Base-by-base conservation (phyloP, 2,113 vertebrate species). In the Carassius carassius region DNA sequence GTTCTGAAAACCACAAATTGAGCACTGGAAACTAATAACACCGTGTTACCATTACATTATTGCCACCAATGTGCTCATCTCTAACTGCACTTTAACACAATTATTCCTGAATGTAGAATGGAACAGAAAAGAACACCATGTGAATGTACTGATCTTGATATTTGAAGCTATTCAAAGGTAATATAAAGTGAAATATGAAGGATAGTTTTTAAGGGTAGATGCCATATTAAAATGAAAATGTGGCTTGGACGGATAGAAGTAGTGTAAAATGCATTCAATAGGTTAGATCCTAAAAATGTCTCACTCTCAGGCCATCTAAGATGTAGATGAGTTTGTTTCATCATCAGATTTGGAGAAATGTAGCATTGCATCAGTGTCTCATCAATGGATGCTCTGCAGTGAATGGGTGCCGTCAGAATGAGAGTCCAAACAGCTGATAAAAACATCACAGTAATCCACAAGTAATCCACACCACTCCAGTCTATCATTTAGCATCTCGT, bases 81-180 rank as follows among this genome's bases (percentile, higher is more conserved):
- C 51, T 90, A 92, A 93, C 92, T 91, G 90, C 60, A 73, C 82
- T 87, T 85, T 83, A 92, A 91, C 86, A 92, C 89, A 88, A 91
- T 90, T 84, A 87, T 82, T 73, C 67, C 60, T 49, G 19, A 54
- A 77, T 29, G 78, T 65, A 72, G 67, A 60, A 62, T 72, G 51
- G 69, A 82, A 81, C 72, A 81, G 84, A 83, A 79, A 65, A 86
- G 81, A 75, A 85, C 75, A 87, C 81, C 67, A 77, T 74, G 75
- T 81, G 74, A 67, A 70, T 73, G 35, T 51, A 82, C 44, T 56
- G 32, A 54, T 74, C 29, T 78, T 56, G 70, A 32, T 84, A 83
- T 85, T 86, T 74, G 47, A 72, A 23, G 37, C 19, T 8, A 77
- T 51, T 77, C 75, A 51, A 77, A 35, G 5, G 21, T 41, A 23